Conservation (phyloP, 2,888 invertebrate genomes). For the Xestia rhomboidea region DNA sequence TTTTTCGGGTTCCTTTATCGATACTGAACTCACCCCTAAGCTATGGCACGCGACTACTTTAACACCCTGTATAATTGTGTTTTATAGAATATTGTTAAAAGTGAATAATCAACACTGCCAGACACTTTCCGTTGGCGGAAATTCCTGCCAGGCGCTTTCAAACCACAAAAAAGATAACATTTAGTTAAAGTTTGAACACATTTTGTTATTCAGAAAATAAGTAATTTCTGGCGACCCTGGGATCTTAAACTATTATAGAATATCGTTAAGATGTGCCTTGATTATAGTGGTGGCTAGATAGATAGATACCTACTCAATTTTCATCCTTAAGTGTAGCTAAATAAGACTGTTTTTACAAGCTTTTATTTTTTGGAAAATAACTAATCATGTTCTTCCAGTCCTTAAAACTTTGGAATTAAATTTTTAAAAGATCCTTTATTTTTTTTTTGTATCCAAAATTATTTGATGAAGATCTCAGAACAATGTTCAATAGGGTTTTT, state of each 20-base stretch:
- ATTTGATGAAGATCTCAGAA: not conserved
- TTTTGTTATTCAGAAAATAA: not conserved
- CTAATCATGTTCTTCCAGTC: slow-evolving; percentile 38
- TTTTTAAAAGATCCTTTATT: slow-evolving; percentile 6
- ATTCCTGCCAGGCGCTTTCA: not conserved
- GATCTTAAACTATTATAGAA: slow-evolving; percentile 13
- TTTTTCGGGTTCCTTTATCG: too few species aligned
- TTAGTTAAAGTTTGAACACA: not conserved
- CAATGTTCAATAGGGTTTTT: not conserved
- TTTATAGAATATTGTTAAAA: not conserved
- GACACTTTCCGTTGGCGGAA: not conserved
- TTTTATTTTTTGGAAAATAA: slow-evolving; percentile 22
- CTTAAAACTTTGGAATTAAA: not conserved
- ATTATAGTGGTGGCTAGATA: slow-evolving; percentile 66
- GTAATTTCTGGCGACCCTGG: not conserved
- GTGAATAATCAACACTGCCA: not conserved
- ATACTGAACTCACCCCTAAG: too few species aligned
- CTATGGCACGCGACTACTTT: too few species aligned
- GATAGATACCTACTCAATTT: slow-evolving; percentile 61
- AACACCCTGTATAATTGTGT: too few species aligned
- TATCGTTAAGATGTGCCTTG: slow-evolving; percentile 74
- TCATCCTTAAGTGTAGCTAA: slow-evolving; percentile 33
- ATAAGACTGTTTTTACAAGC: slow-evolving; percentile 58
- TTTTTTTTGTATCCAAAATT: not conserved
- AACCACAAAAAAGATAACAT: not conserved